Percentiles rank a stretch among this genome's conserved stretches.
phyloP scores from a whole-genome alignment of 2,797 vertebrate species.

The Gila robusta region DNA sequence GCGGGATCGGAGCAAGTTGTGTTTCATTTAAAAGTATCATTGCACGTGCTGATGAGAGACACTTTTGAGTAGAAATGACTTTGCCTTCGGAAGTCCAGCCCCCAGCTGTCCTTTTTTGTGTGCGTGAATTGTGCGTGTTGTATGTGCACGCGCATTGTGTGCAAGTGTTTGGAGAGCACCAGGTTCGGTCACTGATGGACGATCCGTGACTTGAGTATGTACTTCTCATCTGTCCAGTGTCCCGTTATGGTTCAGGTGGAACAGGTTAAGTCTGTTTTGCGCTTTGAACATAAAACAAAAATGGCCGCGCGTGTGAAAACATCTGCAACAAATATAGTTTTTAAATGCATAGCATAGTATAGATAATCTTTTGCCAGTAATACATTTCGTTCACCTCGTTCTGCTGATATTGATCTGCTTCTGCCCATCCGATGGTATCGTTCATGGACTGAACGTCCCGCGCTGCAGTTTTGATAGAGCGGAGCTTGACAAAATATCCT shows the following conservation, averaged over 20 bases:
- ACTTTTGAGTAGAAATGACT: slow-evolving; percentile 36
- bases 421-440: not conserved
- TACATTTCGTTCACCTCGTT: not conserved
- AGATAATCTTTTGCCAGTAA: not conserved
- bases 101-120: slow-evolving; percentile 19
- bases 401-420: not conserved
- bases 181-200: not conserved
- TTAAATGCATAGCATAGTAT: not conserved
- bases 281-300: slow-evolving; percentile 73
- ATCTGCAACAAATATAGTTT: slow-evolving; percentile 30
- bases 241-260: not conserved
- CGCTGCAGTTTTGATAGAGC: slow-evolving; percentile 5
- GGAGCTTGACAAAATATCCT: not conserved
- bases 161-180: not conserved
- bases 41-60: not conserved
- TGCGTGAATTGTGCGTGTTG: slow-evolving; percentile 10
- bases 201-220: not conserved
- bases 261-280: slow-evolving; percentile 15
- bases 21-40: slow-evolving; percentile 19
- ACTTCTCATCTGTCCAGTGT: not conserved
- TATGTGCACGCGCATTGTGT: slow-evolving; percentile 13
- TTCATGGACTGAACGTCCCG: slow-evolving; percentile 2
- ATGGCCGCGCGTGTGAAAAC: slow-evolving; percentile 77
- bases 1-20: not conserved
- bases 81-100: slow-evolving; percentile 34